phyloP scores from a whole-genome alignment of 2,888 invertebrate genomes.

The Netelia fuscicornis region DNA sequence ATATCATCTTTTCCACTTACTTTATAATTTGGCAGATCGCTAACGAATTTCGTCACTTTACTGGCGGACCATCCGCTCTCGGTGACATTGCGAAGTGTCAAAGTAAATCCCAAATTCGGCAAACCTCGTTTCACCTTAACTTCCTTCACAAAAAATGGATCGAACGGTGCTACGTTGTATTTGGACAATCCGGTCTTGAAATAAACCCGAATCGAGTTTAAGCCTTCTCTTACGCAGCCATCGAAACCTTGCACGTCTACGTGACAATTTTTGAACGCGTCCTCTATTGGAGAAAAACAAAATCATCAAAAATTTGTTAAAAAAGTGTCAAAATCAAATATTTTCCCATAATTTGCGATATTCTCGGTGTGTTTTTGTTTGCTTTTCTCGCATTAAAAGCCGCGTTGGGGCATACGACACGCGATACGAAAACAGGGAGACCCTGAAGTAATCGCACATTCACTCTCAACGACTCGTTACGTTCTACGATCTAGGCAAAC shows the following conservation, averaged over 20 bases:
- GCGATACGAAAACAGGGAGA: slow-evolving; percentile 23
- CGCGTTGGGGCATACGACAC: slow-evolving; percentile 1
- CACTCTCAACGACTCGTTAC: slow-evolving; percentile 48
- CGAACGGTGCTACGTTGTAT: slow-evolving; percentile 90
- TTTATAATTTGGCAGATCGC: slow-evolving; percentile 81
- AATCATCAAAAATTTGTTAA: slow-evolving; percentile 12
- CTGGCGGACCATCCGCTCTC: slow-evolving; percentile 92
- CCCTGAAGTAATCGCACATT: slow-evolving; percentile 60
- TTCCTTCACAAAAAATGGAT: slow-evolving; percentile 91
- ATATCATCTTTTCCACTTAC: slow-evolving; percentile 67
- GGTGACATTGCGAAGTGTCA: slow-evolving; percentile 90
- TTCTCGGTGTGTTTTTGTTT: not conserved
- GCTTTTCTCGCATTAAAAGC: not conserved
- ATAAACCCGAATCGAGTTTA: slow-evolving; percentile 90
- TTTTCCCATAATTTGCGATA: not conserved
- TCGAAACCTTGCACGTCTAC: slow-evolving; percentile 89
- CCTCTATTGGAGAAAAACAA: slow-evolving; percentile 79
- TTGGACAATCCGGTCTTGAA: slow-evolving; percentile 91
- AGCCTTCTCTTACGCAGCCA: slow-evolving; percentile 89
- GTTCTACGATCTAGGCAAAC: slow-evolving; percentile 40
- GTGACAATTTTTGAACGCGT: slow-evolving; percentile 87
- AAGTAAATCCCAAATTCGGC: slow-evolving; percentile 88
- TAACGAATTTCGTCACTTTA: slow-evolving; percentile 91
- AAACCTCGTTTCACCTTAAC: slow-evolving; percentile 88
- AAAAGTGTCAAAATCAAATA: not conserved